Evolutionary conservation across 1,140 invertebrate genomes (phyloP), one percentile per base, ranked within the genome.

Genomic region (Oedothorax gibbosus): DNA sequence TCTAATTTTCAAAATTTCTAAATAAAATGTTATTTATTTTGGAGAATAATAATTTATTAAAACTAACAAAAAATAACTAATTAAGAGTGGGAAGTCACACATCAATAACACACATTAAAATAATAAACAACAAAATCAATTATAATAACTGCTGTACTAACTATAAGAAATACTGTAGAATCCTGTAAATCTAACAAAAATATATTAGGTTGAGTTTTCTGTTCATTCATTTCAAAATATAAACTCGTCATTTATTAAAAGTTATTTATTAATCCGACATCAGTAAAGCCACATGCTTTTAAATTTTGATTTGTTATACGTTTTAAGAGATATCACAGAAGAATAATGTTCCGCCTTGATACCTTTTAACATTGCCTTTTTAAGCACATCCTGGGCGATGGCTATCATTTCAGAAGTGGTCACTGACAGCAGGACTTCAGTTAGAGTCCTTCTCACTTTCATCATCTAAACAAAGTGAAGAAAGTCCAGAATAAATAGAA

Each of bases 401-500:
- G 91, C 91, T 87, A 93, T 90, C 89, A 98, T 97, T 92, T 97
- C 95, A 90, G 95, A 93, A 88, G 95, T 96, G 14, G 97, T 99
- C 87, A 98, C 97, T 88, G 98, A 96, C 80, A 99, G 91, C 73
- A 99, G 92, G 88, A 98, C 95, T 92, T 98, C 96, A 64, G 97
- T 99, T 89, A 98, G 91, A 85, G 94, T 94, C 79, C 94, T 92
- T 86, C 96, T 93, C 21, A 98, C 95, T 90, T 93, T 94, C 88
- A 96, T 90, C 95, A 98, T 97, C 96, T 98, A 90, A 87, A 65
- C 75, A 75, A 76, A 78, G 54, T 15, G 2, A 71, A 71, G 7
- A 53, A 18, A 71, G 35, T 35, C 35, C 35, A 35, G 35, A 35
- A 35, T 35, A 35, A 35, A 35, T 35, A 35, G 2, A 35, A 2